Evolutionary conservation across 2,113 vertebrate species (phyloP).

Genomic region (Sterrhoptilus dennistouni): DNA sequence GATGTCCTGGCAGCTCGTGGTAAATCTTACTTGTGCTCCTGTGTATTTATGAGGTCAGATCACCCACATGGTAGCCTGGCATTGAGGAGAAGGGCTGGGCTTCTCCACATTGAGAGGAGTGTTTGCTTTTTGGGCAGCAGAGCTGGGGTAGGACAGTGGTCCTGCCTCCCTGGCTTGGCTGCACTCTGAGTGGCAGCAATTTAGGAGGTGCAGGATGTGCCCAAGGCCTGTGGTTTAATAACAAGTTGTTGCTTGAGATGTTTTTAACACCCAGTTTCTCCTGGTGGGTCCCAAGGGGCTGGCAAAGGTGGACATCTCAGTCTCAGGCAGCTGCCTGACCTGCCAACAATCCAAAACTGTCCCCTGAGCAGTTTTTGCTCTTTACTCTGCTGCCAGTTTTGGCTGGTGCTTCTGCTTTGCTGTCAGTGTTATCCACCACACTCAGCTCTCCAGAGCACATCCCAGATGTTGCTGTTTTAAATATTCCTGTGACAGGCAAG

Average conservation of each 20-base stretch:
- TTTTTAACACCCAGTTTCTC: neutral
- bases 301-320: neutral
- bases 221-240: neutral
- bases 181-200: accelerated
- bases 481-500: neutral
- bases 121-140: neutral
- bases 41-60: neutral
- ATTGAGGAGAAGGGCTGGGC: neutral
- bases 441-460: neutral
- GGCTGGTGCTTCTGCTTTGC: neutral
- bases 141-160: neutral
- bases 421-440: accelerated
- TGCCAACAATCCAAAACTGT: neutral
- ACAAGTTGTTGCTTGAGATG: neutral
- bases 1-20: neutral
- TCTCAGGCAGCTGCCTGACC: neutral
- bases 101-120: neutral
- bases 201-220: neutral
- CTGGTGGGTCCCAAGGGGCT: neutral
- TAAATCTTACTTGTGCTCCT: neutral
- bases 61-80: neutral
- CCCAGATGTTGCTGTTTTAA: neutral
- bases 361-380: neutral
- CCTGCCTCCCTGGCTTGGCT: neutral
- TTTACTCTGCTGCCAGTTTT: neutral